These are phyloP conservation scores for Drosophila takahashii DNA, from an alignment of 1,140 invertebrate genomes.

Conservation along the genomic window DNA sequence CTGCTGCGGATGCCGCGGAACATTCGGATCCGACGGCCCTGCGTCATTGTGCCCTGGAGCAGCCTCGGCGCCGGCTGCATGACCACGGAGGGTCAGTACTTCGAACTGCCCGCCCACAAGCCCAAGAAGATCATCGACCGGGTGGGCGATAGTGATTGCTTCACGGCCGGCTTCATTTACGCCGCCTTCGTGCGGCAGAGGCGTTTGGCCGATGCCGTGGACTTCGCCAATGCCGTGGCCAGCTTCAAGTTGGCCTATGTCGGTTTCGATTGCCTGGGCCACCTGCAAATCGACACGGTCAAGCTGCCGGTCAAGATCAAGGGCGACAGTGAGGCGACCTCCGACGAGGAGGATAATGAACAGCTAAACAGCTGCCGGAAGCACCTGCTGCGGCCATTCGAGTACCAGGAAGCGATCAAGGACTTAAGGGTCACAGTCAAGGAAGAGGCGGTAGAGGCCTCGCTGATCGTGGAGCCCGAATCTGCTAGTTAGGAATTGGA, in stretches of 20 bases:
- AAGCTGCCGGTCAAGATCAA: not conserved
- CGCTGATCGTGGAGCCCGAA: not conserved
- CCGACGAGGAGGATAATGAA: slow-evolving; percentile 11
- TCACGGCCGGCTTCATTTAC: slow-evolving; percentile 87
- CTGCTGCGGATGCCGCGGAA: slow-evolving; percentile 22
- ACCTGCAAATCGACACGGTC: slow-evolving; percentile 3
- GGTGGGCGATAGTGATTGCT: slow-evolving; percentile 89
- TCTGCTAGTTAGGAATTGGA: not conserved
- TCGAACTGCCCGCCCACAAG: slow-evolving; percentile 85
- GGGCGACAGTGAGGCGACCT: not conserved
- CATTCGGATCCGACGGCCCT: slow-evolving; percentile 36
- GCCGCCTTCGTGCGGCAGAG: slow-evolving; percentile 48
- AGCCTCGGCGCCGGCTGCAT: slow-evolving; percentile 87
- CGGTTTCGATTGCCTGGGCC: slow-evolving; percentile 79
- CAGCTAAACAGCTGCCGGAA: slow-evolving; percentile 8
- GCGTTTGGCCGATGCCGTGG: slow-evolving; percentile 73
- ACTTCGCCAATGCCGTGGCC: slow-evolving; percentile 87
- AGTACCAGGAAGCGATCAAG: not conserved
- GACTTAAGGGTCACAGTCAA: not conserved
- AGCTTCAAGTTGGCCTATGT: slow-evolving; percentile 87
- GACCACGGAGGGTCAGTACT: slow-evolving; percentile 84
- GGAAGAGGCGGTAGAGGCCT: too few relatives aligned
- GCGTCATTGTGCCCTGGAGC: slow-evolving; percentile 89
- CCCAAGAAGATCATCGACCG: slow-evolving; percentile 87
- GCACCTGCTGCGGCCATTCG: not conserved